phyloP scores from a whole-genome alignment of 2,888 invertebrate genomes.

The Drosophila rubida region DNA sequence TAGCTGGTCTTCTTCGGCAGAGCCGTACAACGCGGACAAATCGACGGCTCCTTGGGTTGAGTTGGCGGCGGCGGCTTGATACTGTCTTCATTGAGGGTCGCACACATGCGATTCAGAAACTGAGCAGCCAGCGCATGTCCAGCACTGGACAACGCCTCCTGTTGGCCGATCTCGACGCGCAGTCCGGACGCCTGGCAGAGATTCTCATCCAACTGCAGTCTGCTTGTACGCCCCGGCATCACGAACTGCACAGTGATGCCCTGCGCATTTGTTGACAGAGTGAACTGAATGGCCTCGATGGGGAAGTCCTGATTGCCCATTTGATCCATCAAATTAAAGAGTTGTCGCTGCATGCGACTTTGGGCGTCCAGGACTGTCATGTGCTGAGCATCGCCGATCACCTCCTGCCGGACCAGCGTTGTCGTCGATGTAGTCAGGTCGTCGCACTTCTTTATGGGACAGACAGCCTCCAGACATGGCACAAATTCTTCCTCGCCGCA shows the following conservation, averaged over 20 bases:
- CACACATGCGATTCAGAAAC: constrained; percentile 40
- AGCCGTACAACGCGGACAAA: constrained; percentile 46
- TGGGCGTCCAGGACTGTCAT: background rate
- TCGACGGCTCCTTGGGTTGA: constrained; percentile 8
- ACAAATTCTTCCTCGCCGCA: background rate
- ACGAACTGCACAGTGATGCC: constrained; percentile 56
- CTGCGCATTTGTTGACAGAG: constrained; percentile 40
- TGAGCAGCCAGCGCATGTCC: constrained; percentile 19
- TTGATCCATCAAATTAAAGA: constrained; percentile 52
- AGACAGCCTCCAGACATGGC: no score
- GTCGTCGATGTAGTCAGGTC: constrained; percentile 45
- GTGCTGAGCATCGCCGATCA: constrained; percentile 23
- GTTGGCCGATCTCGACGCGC: constrained; percentile 16
- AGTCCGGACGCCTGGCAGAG: constrained; percentile 31
- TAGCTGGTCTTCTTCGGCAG: constrained; percentile 25
- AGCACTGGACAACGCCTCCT: background rate
- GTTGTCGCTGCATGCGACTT: constrained; percentile 39
- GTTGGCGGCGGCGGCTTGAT: constrained; percentile 9
- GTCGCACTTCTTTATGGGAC: background rate
- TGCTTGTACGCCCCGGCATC: constrained; percentile 1
- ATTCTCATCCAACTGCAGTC: constrained; percentile 13
- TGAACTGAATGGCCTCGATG: constrained; percentile 42
- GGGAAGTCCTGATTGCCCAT: constrained; percentile 48
- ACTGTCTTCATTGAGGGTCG: constrained; percentile 18
- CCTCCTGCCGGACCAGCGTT: constrained; percentile 27